A percentile compares a stretch with the other conserved stretches of the same genome.
Evolutionary conservation across 2,888 invertebrate genomes (phyloP).

Genomic region (Exocentrus adspersus): DNA sequence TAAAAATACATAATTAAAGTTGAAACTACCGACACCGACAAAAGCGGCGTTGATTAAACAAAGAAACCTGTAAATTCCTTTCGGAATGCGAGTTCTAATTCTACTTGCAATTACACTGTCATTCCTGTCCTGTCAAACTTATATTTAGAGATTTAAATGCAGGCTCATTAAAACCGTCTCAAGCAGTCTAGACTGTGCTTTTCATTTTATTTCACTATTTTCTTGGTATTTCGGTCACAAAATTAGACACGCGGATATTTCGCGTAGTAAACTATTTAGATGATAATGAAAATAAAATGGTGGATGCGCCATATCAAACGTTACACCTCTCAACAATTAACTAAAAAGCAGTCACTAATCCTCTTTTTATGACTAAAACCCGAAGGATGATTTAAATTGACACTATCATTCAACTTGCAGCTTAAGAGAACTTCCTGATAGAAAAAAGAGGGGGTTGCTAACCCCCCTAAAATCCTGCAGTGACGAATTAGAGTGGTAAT

Average conservation of each 20-base stretch:
- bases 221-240: constrained; percentile 8
- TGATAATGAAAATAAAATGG: too few relatives aligned
- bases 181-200: constrained; percentile 15
- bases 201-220: constrained; percentile 13
- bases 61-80: too few relatives aligned
- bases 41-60: too few relatives aligned
- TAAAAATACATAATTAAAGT: too few relatives aligned
- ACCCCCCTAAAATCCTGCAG: constrained; percentile 1
- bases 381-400: neutral
- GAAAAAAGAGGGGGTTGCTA: constrained; percentile 7
- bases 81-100: too few relatives aligned
- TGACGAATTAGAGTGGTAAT: constrained; percentile 8
- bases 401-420: neutral
- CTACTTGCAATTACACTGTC: constrained; percentile 2
- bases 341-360: neutral
- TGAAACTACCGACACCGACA: too few relatives aligned
- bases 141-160: constrained; percentile 19
- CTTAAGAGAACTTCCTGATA: constrained; percentile 5
- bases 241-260: neutral
- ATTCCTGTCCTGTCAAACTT: constrained; percentile 21
- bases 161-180: constrained; percentile 4
- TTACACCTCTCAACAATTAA: too few relatives aligned
- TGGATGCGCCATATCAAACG: too few relatives aligned
- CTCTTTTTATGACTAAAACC: constrained; percentile 4
- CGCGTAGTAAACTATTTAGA: too few relatives aligned